Evolutionary conservation across 2,113 vertebrate genomes (phyloP), one percentile per base, ranked within the genome.

Genomic region (Oryzias celebensis): DNA sequence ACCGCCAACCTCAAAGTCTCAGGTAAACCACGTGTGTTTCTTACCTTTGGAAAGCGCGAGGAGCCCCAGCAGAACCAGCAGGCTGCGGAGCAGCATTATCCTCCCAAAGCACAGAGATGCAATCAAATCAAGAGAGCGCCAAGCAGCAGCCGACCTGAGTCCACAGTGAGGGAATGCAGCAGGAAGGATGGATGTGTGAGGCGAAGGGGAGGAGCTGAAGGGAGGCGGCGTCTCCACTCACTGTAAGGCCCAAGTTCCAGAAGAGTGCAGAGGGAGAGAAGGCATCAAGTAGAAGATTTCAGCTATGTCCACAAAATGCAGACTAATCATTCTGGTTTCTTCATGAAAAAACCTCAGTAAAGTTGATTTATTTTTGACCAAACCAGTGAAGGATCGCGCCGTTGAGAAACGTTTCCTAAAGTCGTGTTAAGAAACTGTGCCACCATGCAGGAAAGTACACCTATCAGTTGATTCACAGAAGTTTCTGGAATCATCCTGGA

Each of bases 21-120:
- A 12, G 15, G 4, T 28, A n/a, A n/a, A 12, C 51, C 28, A 2
- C 20, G 14, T 36, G 3, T 3, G 10, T 44, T 24, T 73, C 81
- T 84, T 84, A 92, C 91, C 91, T 87, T 64, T 74, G 76, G 85
- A 89, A 73, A 89, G 67, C 46, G 62, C 5, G 4, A 89, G 62
- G 63, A 87, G 36, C 52, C 59, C 75, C 70, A 89, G 62, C 68
- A 89, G 71, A 71, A 1, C 16, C 62, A 86, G 60, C 0, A 86
- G 65, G 13, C 53, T 6, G 71, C 52, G 2, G 20, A 43, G 41
- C 28, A 48, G 57, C 88, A 91, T 91, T 64, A 58, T 86, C 23
- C 63, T 26, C 13, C 47, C 18, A 20, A 36, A 36, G 10, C 8
- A 36, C 36, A 36, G 36, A 12, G 36, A 36, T 36, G 36, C 36